Conservation (phyloP, 2,888 invertebrate genomes). For the Bellardia pandia region DNA sequence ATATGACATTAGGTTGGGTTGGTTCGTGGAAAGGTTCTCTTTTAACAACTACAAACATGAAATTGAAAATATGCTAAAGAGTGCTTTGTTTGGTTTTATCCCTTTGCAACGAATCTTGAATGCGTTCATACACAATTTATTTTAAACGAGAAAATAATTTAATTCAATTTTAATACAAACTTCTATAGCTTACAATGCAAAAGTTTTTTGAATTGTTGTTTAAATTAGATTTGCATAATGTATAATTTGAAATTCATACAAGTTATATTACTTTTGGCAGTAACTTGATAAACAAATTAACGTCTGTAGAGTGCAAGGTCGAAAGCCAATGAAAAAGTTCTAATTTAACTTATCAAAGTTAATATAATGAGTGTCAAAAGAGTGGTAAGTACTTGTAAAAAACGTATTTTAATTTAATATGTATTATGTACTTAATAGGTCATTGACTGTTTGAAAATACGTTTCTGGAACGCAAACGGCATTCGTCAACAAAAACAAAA, state of each 20-base stretch:
- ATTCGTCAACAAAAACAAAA: no score
- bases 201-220: no score
- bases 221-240: no score
- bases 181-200: no score
- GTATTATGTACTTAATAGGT: neutral
- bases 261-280: no score
- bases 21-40: slow-evolving; percentile 4
- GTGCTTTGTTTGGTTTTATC: neutral
- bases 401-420: neutral
- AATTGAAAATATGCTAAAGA: neutral
- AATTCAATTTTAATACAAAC: no score
- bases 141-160: neutral
- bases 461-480: no score
- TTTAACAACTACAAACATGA: slow-evolving; percentile 14
- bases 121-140: neutral
- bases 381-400: neutral
- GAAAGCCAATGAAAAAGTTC: neutral
- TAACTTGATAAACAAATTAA: neutral
- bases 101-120: neutral
- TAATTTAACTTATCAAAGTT: neutral
- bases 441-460: no score
- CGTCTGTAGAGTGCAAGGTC: neutral
- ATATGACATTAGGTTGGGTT: slow-evolving; percentile 40
- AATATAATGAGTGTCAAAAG: neutral
- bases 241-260: no score